These are phyloP conservation scores for Bradypodion pumilum DNA, from an alignment of 2,797 vertebrate genomes.

Conservation along the genomic window DNA sequence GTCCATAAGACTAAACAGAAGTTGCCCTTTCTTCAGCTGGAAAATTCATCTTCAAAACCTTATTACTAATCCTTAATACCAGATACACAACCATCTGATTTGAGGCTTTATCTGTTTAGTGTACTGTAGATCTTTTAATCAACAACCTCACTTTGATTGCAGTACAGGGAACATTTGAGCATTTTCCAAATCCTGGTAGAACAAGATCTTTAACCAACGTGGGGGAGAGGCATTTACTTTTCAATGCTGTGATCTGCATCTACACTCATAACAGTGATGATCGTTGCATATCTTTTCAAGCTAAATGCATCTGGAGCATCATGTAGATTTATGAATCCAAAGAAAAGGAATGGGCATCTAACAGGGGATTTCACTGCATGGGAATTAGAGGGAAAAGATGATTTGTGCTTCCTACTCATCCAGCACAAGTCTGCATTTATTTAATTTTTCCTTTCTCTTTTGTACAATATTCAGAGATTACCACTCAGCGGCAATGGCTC, in stretches of 20 bases:
- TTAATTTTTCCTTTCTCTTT: neutral
- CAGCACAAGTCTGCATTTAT: neutral
- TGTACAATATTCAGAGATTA: neutral
- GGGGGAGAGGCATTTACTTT: neutral
- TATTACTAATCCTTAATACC: neutral
- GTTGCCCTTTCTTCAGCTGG: neutral
- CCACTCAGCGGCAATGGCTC: neutral
- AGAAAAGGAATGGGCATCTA: neutral
- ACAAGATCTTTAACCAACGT: neutral
- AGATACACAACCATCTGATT: slow-evolving; percentile 6
- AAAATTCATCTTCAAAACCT: neutral
- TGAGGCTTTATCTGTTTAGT: neutral
- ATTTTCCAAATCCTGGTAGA: neutral
- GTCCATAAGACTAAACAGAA: neutral
- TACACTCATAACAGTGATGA: neutral
- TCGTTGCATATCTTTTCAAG: neutral
- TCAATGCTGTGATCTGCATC: neutral
- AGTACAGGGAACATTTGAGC: neutral
- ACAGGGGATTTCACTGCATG: neutral
- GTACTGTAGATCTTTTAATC: neutral
- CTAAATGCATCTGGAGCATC: neutral
- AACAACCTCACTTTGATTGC: neutral
- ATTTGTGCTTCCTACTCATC: neutral
- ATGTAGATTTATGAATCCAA: neutral
- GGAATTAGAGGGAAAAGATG: neutral